Percentiles rank a stretch among this genome's conserved stretches.
These are phyloP conservation scores for Bradypus variegatus DNA, from an alignment of 2,797 vertebrate genomes.

Conservation along the genomic window DNA sequence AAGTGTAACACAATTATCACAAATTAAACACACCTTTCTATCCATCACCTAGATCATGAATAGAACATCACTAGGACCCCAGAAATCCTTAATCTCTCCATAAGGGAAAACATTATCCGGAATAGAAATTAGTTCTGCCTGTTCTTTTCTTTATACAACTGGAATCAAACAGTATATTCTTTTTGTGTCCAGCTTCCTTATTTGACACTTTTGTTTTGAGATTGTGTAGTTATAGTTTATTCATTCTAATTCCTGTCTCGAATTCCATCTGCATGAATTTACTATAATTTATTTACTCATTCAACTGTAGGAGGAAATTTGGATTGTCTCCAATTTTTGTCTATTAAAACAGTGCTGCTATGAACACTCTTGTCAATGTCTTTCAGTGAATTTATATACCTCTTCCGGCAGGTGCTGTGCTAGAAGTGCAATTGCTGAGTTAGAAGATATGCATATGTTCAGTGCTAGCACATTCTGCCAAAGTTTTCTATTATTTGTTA, in stretches of 20 bases:
- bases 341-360: background rate
- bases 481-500: background rate
- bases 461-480: background rate
- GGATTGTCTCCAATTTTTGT: no score
- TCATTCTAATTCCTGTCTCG: background rate
- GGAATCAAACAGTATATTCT: no score
- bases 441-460: background rate
- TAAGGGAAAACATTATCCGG: background rate
- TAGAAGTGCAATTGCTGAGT: background rate
- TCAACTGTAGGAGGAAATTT: background rate
- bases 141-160: background rate
- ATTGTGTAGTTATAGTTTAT: background rate
- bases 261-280: background rate
- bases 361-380: background rate
- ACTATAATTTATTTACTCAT: background rate
- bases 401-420: background rate
- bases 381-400: background rate
- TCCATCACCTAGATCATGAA: background rate
- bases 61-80: background rate
- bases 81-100: background rate
- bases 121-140: background rate
- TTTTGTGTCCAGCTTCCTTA: background rate
- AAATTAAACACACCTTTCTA: background rate
- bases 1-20: background rate
- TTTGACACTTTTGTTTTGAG: background rate